Base-by-base conservation (phyloP, 2,113 vertebrate genomes). In the Chionis minor region DNA sequence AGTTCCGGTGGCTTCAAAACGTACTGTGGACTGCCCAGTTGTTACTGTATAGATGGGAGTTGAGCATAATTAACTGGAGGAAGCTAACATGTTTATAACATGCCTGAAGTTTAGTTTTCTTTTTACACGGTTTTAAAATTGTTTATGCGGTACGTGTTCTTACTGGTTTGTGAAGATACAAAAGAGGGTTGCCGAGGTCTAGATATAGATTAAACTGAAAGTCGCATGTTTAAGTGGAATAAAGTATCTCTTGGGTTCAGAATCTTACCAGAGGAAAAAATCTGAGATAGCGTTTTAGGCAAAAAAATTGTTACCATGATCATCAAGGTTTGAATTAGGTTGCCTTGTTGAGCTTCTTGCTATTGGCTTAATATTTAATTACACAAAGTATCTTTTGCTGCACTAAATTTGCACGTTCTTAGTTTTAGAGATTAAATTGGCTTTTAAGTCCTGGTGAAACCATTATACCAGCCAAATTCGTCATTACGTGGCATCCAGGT, bases 111-210 rank as follows among this genome's bases (percentile, higher is more conserved):
- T 69, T 70, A 22, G 6, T 42, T 59, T 33, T 58, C 14, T 75
- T 78, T 66, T 33, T 49, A 23, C 5, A 2, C 4, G 0, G 77
- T 86, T 69, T 20, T 7, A 1, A 13, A 78, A 18, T 47, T 10
- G 12, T 33, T 33, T 70, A 4, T 56, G 5, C 18, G 24, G 1
- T 45, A 10, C 2, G 61, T 75, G 20, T 17, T 42, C 26, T 73
- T 24, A 8, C 19, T 66, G 9, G 6, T n/a, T 75, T 66, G 12
- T 28, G n/a, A 14, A 0, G 0, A 3, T 13, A 20, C 1, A 0
- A 23, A 66, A 42, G 24, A 71, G 33, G 4, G 3, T 66, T 71
- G 27, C n/a, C 79, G 62, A n/a, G 54, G 6, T 62, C 5, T 79
- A 2, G 19, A 4, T 22, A 27, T 4, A 44, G 28, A 38, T 7